A percentile compares a stretch with the other conserved stretches of the same genome.
Evolutionary conservation across 2,888 invertebrate genomes (phyloP).

Genomic region (Neoscelio sp.): DNA sequence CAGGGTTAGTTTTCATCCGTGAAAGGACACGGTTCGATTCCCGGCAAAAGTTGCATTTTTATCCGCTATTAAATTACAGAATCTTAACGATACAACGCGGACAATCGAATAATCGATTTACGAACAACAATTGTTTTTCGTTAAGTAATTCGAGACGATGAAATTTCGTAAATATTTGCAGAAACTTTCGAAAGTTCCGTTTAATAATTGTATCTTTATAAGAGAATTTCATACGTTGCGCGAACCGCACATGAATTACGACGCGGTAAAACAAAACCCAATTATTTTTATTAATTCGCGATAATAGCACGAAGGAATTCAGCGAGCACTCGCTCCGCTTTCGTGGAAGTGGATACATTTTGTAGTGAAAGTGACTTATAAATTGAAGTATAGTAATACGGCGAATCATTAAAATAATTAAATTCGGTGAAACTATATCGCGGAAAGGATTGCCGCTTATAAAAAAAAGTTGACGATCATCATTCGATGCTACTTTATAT

Average conservation of each 20-base stretch:
- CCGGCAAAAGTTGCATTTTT: background rate
- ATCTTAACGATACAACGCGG: background rate
- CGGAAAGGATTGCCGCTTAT: constrained; percentile 18
- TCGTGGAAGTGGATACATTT: constrained; percentile 26
- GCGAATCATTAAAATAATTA: constrained; percentile 40
- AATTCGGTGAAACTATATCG: constrained; percentile 37
- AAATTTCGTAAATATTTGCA: background rate
- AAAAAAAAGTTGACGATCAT: no score
- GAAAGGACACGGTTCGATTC: constrained; percentile 1
- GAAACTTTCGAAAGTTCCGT: no score
- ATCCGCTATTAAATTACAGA: background rate
- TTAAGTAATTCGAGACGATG: background rate
- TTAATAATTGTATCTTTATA: no score
- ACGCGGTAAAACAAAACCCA: constrained; percentile 25
- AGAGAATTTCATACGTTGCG: constrained; percentile 26
- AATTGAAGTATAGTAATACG: constrained; percentile 11
- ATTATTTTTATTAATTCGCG: constrained; percentile 46
- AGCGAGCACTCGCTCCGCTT: constrained; percentile 31
- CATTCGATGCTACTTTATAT: no score
- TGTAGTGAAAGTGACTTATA: constrained; percentile 46
- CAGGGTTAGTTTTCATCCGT: background rate
- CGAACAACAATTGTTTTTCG: background rate
- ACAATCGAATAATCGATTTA: no score
- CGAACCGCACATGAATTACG: constrained; percentile 24
- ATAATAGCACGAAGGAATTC: constrained; percentile 42